Base-by-base conservation (phyloP, 2,797 vertebrate genomes). In the Falco cherrug region DNA sequence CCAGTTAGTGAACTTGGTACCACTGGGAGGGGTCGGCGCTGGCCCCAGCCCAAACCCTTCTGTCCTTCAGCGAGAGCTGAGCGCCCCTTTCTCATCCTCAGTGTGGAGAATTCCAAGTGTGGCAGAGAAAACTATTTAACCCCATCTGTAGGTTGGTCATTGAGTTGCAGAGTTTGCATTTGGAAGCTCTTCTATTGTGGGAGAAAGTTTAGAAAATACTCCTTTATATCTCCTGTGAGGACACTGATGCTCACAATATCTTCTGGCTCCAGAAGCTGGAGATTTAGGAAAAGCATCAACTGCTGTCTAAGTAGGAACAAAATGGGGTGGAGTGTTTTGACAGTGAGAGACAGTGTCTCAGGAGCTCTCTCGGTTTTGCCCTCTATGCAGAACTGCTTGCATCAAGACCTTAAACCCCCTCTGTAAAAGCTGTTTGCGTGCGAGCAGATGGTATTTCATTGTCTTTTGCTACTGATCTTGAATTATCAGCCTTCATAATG, bases 401-500 rank as follows among this genome's bases (percentile, higher is more conserved):
- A 59, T 96, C 93, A 43, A 95, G 91, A 93, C 84, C 89, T 97
- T 97, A 97, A 96, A 97, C 94, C 75, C 64, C 82, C 93, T 85
- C 84, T 75, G 82, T 90, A 91, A 96, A 97, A 97, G 91, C 95
- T 97, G 95, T 97, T 97, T 96, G 94, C 39, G 5, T 93, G 94
- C 9, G 43, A 85, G 81, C 97, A 96, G 96, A 96, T 98, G 97
- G 95, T 95, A 94, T 97, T 97, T 97, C 97, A 96, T 96, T 94
- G 89, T 85, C 92, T 80, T 92, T 65, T 96, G 93, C 95, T 90
- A 81, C 81, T 92, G 96, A 90, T 93, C 67, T 84, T 97, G 95
- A 94, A 93, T 84, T 92, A 96, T 93, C 95, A 97, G 95, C 87
- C 89, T 71, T 94, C 93, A 89, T 83, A 94, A 97, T 83, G 85